phyloP scores from a whole-genome alignment of 1,140 invertebrate genomes.

The Melanaphis sacchari region DNA sequence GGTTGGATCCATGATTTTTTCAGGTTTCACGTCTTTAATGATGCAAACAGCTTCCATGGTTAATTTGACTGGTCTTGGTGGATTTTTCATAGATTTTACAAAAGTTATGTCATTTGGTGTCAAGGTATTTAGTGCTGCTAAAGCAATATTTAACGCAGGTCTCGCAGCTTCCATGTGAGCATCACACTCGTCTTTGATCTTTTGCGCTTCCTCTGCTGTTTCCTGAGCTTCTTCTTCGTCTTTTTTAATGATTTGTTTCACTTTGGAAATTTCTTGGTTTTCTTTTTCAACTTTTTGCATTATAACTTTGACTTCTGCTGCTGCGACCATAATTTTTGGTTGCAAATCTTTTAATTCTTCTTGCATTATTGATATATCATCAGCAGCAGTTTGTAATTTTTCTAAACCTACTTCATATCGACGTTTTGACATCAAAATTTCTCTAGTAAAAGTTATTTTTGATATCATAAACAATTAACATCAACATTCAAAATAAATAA shows the following conservation, averaged over 20 bases:
- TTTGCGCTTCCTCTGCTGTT: constrained; percentile 81
- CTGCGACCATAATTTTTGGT: constrained; percentile 85
- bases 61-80: constrained; percentile 89
- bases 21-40: constrained; percentile 86
- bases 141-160: constrained; percentile 89
- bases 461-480: not conserved
- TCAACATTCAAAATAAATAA: not conserved
- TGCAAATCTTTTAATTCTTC: constrained; percentile 83
- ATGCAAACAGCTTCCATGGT: constrained; percentile 98
- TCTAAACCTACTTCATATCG: constrained; percentile 88
- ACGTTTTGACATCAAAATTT: constrained; percentile 71
- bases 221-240: constrained; percentile 76
- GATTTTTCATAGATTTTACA: constrained; percentile 97
- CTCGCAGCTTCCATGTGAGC: constrained; percentile 91
- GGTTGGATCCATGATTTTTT: constrained; percentile 78
- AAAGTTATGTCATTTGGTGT: constrained; percentile 91
- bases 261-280: constrained; percentile 82
- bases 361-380: constrained; percentile 86
- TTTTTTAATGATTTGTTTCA: constrained; percentile 70
- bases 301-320: constrained; percentile 82
- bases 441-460: constrained; percentile 64
- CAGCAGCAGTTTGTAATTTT: constrained; percentile 82
- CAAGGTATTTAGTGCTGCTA: constrained; percentile 88
- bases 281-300: constrained; percentile 82
- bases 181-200: constrained; percentile 95